Conservation (phyloP, 2,888 invertebrate genomes). For the Spodoptera exigua region DNA sequence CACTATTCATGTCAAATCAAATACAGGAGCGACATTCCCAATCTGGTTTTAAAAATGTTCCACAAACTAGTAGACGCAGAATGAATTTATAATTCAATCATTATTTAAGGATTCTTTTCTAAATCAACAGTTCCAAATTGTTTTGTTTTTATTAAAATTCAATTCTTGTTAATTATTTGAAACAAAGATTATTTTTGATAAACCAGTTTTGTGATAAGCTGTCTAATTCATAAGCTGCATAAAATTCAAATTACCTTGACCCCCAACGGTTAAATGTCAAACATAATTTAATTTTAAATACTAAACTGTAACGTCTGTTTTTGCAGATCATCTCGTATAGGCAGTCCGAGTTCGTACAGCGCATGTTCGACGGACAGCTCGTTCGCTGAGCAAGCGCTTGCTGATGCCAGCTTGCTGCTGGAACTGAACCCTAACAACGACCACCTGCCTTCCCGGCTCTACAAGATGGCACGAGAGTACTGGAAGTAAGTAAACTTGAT, state of each 20-base stretch:
- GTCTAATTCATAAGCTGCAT: no score
- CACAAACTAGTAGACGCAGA: not conserved
- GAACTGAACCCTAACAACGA: slow-evolving; percentile 79
- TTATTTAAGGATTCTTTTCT: slow-evolving; percentile 6
- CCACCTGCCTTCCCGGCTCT: slow-evolving; percentile 92
- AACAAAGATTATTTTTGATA: no score
- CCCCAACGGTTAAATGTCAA: no score
- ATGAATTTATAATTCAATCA: slow-evolving; percentile 22
- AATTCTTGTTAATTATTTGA: no score
- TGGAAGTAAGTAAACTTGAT: slow-evolving; percentile 91
- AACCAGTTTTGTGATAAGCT: no score
- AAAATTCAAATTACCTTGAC: no score
- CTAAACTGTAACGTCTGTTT: not conserved
- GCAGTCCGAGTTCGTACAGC: slow-evolving; percentile 82
- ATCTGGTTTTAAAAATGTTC: slow-evolving; percentile 1
- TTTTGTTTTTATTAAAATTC: no score
- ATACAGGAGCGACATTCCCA: not conserved
- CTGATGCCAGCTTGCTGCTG: slow-evolving; percentile 83
- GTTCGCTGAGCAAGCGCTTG: slow-evolving; percentile 85
- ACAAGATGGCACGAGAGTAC: slow-evolving; percentile 94
- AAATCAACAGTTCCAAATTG: slow-evolving; percentile 19
- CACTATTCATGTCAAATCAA: not conserved
- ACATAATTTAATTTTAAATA: no score
- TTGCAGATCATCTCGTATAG: slow-evolving; percentile 76
- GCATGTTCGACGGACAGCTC: slow-evolving; percentile 87